Evolutionary conservation across 30 jellyfish, hydroid and myxozoan species (phyloP), one percentile per base, ranked within the genome.

Genomic region (Catostylus mosaicus): DNA sequence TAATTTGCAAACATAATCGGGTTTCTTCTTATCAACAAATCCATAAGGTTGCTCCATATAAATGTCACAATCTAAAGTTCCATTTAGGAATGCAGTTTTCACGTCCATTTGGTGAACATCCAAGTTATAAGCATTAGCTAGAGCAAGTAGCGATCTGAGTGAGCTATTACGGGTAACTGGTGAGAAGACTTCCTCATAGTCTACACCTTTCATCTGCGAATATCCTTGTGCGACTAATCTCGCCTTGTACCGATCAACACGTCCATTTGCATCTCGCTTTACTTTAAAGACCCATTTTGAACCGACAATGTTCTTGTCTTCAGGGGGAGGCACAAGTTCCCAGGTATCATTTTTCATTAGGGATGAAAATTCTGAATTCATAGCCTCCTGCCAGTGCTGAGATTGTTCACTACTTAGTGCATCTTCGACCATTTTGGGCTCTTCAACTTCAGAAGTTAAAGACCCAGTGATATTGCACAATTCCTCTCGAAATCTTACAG

Each of bases 311-410:
- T 82, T 83, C 64, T 61, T 83, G 8, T 78, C 89, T 33, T 30
- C 47, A 27, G 94, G 89, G 16, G 33, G 46, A 23, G 71, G 63
- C 9, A 83, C 88, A 19, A 83, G 54, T 18, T 83, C 84, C 94
- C 88, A 83, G 11, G 88, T 83, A 19, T 43, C 64, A 73, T 83
- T 83, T 48, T 83, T 46, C 34, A 70, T 6, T 14, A 83, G 35
- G n/a, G 94, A 83, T 14, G 36, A 24, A 59, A 43, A 73, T 40
- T 75, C 95, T 27, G 57, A 6, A 19, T 73, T 52, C 33, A 43
- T 33, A 30, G 88, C 94, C 19, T 67, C 73, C 68, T 69, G 67
- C 92, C 92, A 82, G 37, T 24, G 40, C 5, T 61, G 8, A 14
- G 60, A 8, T 10, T 50, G 2, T 3, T 48, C 75, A 10, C 87